Percentiles rank a stretch among this genome's conserved stretches.
Conservation (phyloP, 2,797 vertebrate genomes). For the Manis pentadactyla region DNA sequence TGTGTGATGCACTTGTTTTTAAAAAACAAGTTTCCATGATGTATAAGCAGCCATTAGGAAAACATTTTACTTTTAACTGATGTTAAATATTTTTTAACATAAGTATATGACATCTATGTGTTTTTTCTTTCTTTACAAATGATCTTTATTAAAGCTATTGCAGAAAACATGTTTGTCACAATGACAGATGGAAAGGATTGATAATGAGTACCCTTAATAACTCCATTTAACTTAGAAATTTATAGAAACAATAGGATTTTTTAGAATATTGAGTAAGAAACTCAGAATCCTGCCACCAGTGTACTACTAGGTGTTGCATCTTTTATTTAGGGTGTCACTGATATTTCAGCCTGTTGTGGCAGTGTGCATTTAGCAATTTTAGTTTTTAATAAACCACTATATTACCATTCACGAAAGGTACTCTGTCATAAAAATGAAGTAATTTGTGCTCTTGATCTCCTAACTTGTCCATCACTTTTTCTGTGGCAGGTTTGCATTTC, state of each 20-base stretch:
- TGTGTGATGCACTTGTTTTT: background rate
- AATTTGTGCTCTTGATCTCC: background rate
- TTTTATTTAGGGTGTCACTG: background rate
- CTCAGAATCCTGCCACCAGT: background rate
- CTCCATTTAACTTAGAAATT: slow-evolving; percentile 44
- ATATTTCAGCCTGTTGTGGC: background rate
- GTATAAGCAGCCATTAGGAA: slow-evolving; percentile 29
- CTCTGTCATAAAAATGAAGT: slow-evolving; percentile 42
- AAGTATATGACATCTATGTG: background rate
- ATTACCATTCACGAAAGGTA: background rate
- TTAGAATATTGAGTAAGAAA: background rate
- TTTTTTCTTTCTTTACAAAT: slow-evolving; percentile 45
- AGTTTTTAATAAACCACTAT: background rate
- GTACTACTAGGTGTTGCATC: background rate
- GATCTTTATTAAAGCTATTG: slow-evolving; percentile 30
- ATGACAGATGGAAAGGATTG: background rate
- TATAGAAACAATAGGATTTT: slow-evolving; percentile 29
- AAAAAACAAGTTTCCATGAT: background rate
- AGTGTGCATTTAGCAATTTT: background rate
- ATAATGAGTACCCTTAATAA: background rate
- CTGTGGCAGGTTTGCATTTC: background rate
- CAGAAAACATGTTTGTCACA: background rate
- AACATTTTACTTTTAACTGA: background rate
- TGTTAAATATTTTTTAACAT: slow-evolving; percentile 28
- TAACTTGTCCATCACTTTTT: background rate